Evolutionary conservation across 2,888 invertebrate genomes (phyloP), one percentile per base, ranked within the genome.

Genomic region (Rhorus exstirpatorius): DNA sequence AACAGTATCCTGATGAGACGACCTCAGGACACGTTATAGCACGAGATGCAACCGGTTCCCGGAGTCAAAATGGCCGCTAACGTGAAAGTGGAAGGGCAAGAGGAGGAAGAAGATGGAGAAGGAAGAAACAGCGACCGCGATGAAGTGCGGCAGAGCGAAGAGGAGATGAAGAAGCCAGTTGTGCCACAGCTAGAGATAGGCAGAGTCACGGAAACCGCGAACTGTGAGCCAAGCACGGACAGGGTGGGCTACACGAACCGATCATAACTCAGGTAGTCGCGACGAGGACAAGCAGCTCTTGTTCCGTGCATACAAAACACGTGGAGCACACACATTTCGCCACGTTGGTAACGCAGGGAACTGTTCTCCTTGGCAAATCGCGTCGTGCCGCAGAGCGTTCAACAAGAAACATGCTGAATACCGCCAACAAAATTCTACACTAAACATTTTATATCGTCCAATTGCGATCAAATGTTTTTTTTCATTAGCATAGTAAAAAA

Each of bases 241-340:
- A 89, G 90, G 90, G 90, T 89, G 89, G 90, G 90, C 88, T 87
- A 87, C 74, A 83, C 84, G 85, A 86, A 88, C 84, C 87, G 88
- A 90, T 91, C 90, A 90, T 91, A 91, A 91, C 89, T 91, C 90
- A 90, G 88, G 87, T 88, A 88, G 88, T 85, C 87, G 89, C 86
- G 31, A 12, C 87, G 90, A 4, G 87, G 89, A 90, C 89, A 89
- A 88, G 88, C 89, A 88, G 87, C 88, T 89, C 90, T 90, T 91
- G 90, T 90, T 90, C 88, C 86, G 86, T 87, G 88, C 89, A 88
- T 88, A 89, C 86, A 89, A 87, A 89, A 89, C 89, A 90, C 85
- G 6, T 26, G 67, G 14, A 87, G 89, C 88, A 90, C 89, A 89
- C 90, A 89, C 90, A 90, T 89, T 86, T 85, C 83, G 21, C 44